Conservation (phyloP, 2,113 vertebrate species). For the Solenodon paradoxus region DNA sequence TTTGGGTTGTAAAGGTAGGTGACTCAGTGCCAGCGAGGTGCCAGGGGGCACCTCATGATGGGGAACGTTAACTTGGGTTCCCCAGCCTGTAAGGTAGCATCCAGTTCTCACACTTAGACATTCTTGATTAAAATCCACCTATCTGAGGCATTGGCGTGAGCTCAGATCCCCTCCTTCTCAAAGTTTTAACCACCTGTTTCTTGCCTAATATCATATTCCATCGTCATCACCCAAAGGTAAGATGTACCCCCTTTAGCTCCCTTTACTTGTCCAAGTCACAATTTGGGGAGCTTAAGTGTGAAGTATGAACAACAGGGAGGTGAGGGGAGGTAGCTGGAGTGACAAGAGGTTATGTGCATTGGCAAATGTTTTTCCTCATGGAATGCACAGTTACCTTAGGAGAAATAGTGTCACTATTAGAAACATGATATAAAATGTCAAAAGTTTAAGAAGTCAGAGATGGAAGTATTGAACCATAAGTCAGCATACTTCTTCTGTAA, state of each 20-base stretch:
- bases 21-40: not conserved
- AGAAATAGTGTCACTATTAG: not conserved
- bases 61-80: not conserved
- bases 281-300: not conserved
- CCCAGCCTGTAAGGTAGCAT: not conserved
- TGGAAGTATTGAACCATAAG: not conserved
- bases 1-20: not conserved
- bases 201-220: not conserved
- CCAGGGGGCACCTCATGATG: not conserved
- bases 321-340: not conserved
- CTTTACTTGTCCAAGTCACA: not conserved
- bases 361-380: not conserved
- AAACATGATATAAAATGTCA: not conserved
- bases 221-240: not conserved
- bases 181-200: not conserved
- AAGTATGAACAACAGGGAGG: not conserved
- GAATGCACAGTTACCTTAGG: not conserved
- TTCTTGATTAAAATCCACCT: not conserved
- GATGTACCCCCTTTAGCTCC: not conserved
- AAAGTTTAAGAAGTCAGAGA: not conserved
- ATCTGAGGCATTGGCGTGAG: not conserved
- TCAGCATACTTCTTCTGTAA: slow-evolving; percentile 5
- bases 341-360: not conserved
- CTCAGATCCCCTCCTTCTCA: not conserved
- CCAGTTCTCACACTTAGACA: not conserved